Evolutionary conservation across 2,113 vertebrate species (phyloP), one percentile per base, ranked within the genome.

Genomic region (Jacana jacana): DNA sequence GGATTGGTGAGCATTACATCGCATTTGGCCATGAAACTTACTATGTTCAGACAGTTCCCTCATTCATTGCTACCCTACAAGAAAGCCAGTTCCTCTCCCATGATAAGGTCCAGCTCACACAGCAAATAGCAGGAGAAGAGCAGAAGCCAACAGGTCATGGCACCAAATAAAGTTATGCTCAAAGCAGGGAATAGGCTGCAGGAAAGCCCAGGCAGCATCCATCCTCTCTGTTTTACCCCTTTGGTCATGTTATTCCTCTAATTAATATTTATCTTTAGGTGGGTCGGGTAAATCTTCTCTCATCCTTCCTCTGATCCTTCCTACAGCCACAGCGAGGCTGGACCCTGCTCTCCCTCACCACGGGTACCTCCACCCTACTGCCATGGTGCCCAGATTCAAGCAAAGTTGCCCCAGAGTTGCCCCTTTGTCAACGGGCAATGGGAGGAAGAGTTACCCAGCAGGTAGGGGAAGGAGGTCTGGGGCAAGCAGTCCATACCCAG

Each of bases 371-470:
- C 30, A 27, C 61, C 46, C 27, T 35, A 1, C 13, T 1, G 39
- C 40, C 39, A 16, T 11, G 0, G 57, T 6, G 15, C 46, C 61
- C 5, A 3, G 4, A 8, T 2, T 7, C 28, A 10, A 5, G 19
- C 23, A 20, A 10, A 37, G 35, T 0, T 8, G 19, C 24, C 57
- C 61, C 23, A 20, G 9, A 37, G 35, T 0, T 8, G 19, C 24
- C 57, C 61, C 44, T 8, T 22, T 2, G 2, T 5, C 80, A 27
- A 5, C 0, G 71, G 61, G 14, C 80, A 27, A 5, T 0, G 71
- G 61, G 14, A 42, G 31, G 23, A 49, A 33, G 30, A 17, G 46
- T 49, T n/a, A 9, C n/a, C 11, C 18, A 4, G 37, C 27, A 5
- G 17, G 9, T 6, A 12, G 17, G 39, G n/a, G 52, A 39, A 57